phyloP scores from a whole-genome alignment of 2,113 vertebrate genomes.

The Manacus vitellinus region DNA sequence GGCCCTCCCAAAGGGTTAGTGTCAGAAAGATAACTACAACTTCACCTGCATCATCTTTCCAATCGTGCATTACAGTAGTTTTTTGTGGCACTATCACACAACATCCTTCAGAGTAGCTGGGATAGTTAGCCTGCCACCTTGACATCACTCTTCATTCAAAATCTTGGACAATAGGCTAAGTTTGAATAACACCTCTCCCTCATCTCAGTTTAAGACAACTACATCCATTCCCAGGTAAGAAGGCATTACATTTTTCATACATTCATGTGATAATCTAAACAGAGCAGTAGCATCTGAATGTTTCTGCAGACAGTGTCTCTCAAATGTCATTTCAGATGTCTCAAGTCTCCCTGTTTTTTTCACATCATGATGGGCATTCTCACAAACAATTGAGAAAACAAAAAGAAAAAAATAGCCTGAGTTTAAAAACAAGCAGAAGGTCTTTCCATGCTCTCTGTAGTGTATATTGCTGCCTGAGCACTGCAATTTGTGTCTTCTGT shows the following conservation, averaged over 20 bases:
- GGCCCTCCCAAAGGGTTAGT: background rate
- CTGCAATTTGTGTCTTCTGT: background rate
- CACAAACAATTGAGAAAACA: background rate
- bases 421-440: background rate
- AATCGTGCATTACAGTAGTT: accelerated
- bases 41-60: background rate
- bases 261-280: too few species aligned
- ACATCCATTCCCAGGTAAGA: background rate
- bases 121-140: background rate
- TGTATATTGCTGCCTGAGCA: background rate
- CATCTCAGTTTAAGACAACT: background rate
- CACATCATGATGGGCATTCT: background rate
- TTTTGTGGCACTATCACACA: background rate
- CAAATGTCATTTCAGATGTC: background rate
- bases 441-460: background rate
- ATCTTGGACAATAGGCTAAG: background rate
- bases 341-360: background rate
- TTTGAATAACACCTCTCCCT: background rate
- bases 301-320: background rate
- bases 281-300: background rate
- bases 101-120: background rate
- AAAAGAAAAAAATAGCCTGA: background rate
- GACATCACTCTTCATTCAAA: background rate
- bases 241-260: background rate
- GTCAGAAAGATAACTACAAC: background rate